Percentiles rank a stretch among this genome's conserved stretches.
Evolutionary conservation across 2,113 vertebrate genomes (phyloP).

Genomic region (Neogobius melanostomus): DNA sequence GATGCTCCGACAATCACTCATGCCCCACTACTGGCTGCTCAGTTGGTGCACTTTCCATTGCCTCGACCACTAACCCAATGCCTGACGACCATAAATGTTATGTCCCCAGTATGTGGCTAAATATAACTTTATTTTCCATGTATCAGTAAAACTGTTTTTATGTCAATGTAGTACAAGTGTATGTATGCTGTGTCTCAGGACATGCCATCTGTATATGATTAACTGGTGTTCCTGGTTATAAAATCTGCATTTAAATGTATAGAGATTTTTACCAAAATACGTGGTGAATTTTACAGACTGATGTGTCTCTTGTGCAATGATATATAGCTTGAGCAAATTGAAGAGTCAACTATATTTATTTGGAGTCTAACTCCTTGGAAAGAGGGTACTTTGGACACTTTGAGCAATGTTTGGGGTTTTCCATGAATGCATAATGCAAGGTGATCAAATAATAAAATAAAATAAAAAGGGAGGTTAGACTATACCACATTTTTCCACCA

Average conservation of each 20-base stretch:
- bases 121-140: conserved; percentile 8
- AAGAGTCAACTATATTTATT: conserved; percentile 63
- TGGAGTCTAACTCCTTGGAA: conserved; percentile 4
- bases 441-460: not conserved
- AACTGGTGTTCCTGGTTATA: conserved; percentile 5
- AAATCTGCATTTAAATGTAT: not conserved
- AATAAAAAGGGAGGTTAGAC: no score
- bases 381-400: conserved; percentile 39
- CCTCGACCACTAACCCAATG: conserved; percentile 34
- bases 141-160: conserved; percentile 11
- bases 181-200: conserved; percentile 2
- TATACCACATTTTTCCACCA: no score
- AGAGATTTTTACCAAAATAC: not conserved
- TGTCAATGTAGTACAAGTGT: not conserved
- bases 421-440: not conserved
- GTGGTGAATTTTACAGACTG: not conserved
- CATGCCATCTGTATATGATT: not conserved
- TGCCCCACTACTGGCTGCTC: conserved; percentile 23
- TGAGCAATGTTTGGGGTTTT: conserved; percentile 26
- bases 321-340: not conserved
- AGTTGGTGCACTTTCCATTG: conserved; percentile 23
- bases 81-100: conserved; percentile 50
- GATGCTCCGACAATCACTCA: conserved; percentile 11
- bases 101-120: conserved; percentile 29
- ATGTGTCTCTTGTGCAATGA: not conserved